Evolutionary conservation across 2,888 invertebrate species (phyloP).

Genomic region (Chymomyza amoena): DNA sequence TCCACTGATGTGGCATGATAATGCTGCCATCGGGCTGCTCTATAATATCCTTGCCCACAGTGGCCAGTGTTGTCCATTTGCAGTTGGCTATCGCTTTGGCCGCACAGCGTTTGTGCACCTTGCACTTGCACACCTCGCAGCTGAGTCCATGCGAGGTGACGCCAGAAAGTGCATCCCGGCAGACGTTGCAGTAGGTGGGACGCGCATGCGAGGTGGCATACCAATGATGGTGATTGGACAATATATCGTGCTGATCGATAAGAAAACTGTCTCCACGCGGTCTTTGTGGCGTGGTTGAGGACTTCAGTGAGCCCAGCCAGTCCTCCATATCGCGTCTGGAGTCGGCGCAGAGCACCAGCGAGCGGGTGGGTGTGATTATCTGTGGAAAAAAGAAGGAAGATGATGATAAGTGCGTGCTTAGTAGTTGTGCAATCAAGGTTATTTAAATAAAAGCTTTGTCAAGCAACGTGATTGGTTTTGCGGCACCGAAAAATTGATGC

Average conservation of each 20-base stretch:
- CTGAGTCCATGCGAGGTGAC: conserved; percentile 97
- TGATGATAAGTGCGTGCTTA: conserved; percentile 12
- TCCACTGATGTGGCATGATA: conserved; percentile 98
- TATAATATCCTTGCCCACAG: conserved; percentile 95
- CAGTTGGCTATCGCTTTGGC: conserved; percentile 95
- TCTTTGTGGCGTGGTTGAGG: conserved; percentile 81
- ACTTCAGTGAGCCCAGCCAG: conserved; percentile 91
- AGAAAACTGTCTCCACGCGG: conserved; percentile 80
- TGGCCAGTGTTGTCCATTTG: conserved; percentile 98
- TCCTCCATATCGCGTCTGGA: conserved; percentile 93
- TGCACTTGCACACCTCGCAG: conserved; percentile 98
- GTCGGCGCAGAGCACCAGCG: conserved; percentile 88
- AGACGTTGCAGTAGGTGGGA: conserved; percentile 98
- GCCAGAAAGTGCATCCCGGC: conserved; percentile 94
- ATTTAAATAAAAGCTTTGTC: background rate
- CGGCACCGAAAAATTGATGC: background rate
- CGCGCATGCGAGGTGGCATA: conserved; percentile 96
- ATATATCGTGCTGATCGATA: conserved; percentile 83
- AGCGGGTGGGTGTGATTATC: conserved; percentile 86
- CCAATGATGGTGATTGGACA: conserved; percentile 88
- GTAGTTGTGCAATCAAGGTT: conserved; percentile 56
- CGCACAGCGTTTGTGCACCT: conserved; percentile 97
- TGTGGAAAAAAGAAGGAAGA: conserved; percentile 22
- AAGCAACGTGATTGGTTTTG: background rate
- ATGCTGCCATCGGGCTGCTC: conserved; percentile 95